Evolutionary conservation across 2,888 invertebrate genomes (phyloP).

Genomic region (Stenurella melanura): DNA sequence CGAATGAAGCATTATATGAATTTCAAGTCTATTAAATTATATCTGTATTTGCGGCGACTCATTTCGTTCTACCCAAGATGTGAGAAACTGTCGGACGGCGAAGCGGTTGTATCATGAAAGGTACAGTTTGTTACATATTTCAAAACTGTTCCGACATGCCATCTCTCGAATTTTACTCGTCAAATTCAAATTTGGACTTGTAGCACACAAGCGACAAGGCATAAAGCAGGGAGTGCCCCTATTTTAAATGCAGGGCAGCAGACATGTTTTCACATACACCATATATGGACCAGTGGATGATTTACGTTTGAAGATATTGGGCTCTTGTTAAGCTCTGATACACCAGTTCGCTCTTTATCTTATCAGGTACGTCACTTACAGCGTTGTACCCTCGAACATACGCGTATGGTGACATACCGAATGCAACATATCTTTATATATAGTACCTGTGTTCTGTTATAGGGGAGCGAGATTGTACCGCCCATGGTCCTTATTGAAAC

Average conservation of each 20-base stretch:
- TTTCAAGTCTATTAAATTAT: too few relatives aligned
- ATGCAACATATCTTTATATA: conserved; percentile 45
- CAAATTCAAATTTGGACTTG: conserved; percentile 38
- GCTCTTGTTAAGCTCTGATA: conserved; percentile 70
- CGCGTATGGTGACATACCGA: conserved; percentile 52
- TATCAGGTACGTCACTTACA: conserved; percentile 63
- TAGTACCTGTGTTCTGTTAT: neutral
- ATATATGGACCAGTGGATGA: conserved; percentile 71
- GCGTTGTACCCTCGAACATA: conserved; percentile 46
- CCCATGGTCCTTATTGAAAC: neutral
- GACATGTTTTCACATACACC: conserved; percentile 64
- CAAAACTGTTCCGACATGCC: conserved; percentile 13
- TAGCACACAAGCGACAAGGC: conserved; percentile 10
- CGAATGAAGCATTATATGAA: too few relatives aligned
- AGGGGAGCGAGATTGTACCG: neutral
- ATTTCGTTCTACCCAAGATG: neutral
- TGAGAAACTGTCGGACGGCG: neutral
- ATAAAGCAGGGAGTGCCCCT: conserved; percentile 57
- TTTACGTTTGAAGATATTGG: conserved; percentile 72
- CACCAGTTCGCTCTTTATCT: conserved; percentile 71
- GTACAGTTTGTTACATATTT: conserved; percentile 5
- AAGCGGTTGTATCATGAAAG: neutral
- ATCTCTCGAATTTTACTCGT: conserved; percentile 33
- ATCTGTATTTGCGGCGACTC: neutral
- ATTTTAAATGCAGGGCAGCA: conserved; percentile 66